phyloP scores from a whole-genome alignment of 2,888 invertebrate species.

The Eupithecia tripunctaria region DNA sequence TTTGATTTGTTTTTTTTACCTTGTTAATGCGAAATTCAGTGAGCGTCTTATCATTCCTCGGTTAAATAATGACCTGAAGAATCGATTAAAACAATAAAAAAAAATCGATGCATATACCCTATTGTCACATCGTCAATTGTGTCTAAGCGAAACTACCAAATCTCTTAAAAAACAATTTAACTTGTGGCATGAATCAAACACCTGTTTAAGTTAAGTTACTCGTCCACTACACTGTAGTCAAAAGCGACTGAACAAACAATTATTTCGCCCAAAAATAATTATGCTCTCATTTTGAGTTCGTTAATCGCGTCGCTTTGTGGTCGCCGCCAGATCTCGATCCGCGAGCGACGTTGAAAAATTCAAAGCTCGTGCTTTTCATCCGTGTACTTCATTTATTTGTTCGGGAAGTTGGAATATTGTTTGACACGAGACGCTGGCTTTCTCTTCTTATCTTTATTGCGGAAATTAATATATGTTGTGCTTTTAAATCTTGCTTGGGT shows the following conservation, averaged over 20 bases:
- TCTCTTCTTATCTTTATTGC: slow-evolving; percentile 53
- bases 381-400: slow-evolving; percentile 79
- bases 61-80: too few relatives aligned
- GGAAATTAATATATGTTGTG: slow-evolving; percentile 43
- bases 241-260: slow-evolving; percentile 50
- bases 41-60: too few relatives aligned
- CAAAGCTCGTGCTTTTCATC: slow-evolving; percentile 79
- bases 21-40: too few relatives aligned
- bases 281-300: slow-evolving; percentile 74
- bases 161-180: neutral
- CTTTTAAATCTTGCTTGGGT: neutral
- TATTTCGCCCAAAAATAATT: slow-evolving; percentile 61
- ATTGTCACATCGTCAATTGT: neutral
- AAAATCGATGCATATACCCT: too few relatives aligned
- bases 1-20: too few relatives aligned
- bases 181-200: neutral
- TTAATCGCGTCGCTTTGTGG: slow-evolving; percentile 75
- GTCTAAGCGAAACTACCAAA: neutral
- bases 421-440: slow-evolving; percentile 54
- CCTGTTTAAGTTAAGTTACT: neutral
- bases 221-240: slow-evolving; percentile 6
- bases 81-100: too few relatives aligned
- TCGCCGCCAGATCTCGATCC: slow-evolving; percentile 75
- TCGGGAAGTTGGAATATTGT: slow-evolving; percentile 70
- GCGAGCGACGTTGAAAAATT: slow-evolving; percentile 79